phyloP scores from a whole-genome alignment of 2,888 invertebrate genomes.

The Clitarchus hookeri region DNA sequence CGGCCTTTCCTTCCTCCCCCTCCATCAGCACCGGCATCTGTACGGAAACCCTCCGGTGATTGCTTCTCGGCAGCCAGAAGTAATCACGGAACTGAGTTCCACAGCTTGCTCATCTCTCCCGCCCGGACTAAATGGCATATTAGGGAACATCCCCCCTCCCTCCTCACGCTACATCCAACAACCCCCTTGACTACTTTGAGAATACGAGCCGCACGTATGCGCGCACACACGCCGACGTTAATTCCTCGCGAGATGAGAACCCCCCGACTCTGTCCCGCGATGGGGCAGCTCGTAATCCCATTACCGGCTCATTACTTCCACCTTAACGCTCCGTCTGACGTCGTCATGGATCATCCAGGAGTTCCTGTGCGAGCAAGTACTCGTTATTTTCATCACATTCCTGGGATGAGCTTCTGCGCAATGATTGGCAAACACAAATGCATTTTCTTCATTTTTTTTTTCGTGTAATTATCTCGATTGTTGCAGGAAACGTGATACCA shows the following conservation, averaged over 20 bases:
- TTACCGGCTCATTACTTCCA: slow-evolving; percentile 7
- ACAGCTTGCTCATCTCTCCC: neutral
- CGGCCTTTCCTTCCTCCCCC: no score
- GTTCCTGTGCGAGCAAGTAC: neutral
- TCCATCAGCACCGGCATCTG: neutral
- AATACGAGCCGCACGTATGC: neutral
- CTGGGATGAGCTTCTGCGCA: neutral
- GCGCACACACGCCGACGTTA: neutral
- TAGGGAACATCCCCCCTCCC: neutral
- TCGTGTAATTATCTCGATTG: no score
- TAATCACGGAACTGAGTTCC: neutral
- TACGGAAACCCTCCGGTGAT: neutral
- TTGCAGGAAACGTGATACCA: no score
- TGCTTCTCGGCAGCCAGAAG: neutral
- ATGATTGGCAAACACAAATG: no score
- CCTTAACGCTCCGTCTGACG: neutral
- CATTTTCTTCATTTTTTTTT: no score
- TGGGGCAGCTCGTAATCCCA: neutral
- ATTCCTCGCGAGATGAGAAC: neutral
- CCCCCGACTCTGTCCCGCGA: neutral
- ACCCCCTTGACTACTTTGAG: neutral
- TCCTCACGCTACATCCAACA: neutral
- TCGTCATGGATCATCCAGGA: neutral
- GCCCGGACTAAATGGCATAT: neutral
- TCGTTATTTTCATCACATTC: no score